Percentiles rank a stretch among this genome's conserved stretches.
Evolutionary conservation across 2,113 vertebrate genomes (phyloP).

Genomic region (Ciconia boyciana): DNA sequence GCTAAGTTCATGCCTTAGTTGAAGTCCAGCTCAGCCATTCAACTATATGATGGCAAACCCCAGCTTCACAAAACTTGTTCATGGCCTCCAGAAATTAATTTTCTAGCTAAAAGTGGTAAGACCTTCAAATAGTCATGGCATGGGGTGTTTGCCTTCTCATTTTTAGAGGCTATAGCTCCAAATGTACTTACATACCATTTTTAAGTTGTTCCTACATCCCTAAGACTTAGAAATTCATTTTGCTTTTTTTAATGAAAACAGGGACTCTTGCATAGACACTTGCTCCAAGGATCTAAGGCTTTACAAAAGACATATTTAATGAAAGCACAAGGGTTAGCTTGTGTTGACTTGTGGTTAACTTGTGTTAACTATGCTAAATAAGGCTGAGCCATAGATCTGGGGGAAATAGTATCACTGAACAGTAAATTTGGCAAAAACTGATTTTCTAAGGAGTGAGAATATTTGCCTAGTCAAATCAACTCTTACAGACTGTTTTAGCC

Average conservation of each 20-base stretch:
- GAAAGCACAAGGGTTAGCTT: background rate
- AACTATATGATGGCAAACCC: background rate
- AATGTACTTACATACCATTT: background rate
- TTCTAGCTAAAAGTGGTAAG: background rate
- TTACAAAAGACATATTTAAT: background rate
- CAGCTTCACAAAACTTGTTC: background rate
- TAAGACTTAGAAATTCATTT: background rate
- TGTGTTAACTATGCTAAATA: background rate
- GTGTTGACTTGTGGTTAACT: background rate
- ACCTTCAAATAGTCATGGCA: background rate
- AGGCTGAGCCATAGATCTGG: background rate
- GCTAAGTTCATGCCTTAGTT: background rate
- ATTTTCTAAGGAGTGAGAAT: background rate
- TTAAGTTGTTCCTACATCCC: background rate
- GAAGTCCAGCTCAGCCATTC: background rate
- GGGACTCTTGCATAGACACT: background rate
- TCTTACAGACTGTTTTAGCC: background rate
- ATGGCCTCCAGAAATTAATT: background rate
- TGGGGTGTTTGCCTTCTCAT: background rate
- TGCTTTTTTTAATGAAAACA: background rate
- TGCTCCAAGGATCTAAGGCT: background rate
- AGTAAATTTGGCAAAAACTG: background rate
- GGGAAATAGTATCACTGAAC: background rate
- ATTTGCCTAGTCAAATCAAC: constrained; percentile 6
- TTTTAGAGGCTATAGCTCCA: background rate